phyloP scores from a whole-genome alignment of 2,797 vertebrate genomes.

The Mareca penelope region DNA sequence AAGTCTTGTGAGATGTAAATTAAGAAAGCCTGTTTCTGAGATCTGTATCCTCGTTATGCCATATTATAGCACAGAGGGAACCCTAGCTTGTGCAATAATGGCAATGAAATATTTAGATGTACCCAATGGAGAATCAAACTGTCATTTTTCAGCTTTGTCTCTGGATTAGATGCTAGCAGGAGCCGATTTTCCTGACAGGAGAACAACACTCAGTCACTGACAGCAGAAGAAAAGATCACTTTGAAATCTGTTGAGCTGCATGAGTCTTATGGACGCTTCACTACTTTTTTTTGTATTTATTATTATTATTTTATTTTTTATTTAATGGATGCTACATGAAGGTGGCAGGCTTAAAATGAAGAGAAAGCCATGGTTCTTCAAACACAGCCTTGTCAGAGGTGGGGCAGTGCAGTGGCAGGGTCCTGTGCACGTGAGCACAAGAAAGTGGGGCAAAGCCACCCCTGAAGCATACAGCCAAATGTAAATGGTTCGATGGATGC shows the following conservation, averaged over 20 bases:
- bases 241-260: neutral
- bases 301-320: neutral
- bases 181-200: neutral
- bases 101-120: neutral
- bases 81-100: neutral
- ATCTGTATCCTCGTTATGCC: neutral
- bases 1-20: neutral
- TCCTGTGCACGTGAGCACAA: neutral
- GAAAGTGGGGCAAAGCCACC: neutral
- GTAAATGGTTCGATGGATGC: neutral
- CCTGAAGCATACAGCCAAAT: neutral
- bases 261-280: neutral
- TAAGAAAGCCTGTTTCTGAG: neutral
- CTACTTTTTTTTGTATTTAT: neutral
- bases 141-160: conserved; percentile 12
- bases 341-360: neutral
- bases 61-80: neutral
- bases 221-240: neutral
- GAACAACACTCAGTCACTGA: neutral
- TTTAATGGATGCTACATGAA: neutral
- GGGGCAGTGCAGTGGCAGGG: neutral
- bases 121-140: neutral
- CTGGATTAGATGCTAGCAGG: accelerated
- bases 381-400: neutral
- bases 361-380: neutral